phyloP scores from a whole-genome alignment of 2,888 invertebrate genomes.

The Colletes collaris region DNA sequence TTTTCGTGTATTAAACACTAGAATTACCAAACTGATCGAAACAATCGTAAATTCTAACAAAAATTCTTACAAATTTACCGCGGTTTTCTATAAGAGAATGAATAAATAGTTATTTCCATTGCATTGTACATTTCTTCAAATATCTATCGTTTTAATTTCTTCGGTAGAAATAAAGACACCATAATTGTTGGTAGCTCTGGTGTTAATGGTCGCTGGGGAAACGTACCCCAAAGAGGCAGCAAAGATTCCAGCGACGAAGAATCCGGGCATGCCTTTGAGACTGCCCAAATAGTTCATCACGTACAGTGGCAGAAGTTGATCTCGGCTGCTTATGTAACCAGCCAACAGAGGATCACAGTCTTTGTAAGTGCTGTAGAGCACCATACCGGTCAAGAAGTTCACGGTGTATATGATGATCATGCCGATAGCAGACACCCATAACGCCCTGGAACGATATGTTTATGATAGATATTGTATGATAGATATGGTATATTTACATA shows the following conservation, averaged over 20 bases:
- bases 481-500: neutral
- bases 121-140: too few relatives aligned
- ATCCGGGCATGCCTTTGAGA: slow-evolving; percentile 92
- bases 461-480: too few relatives aligned
- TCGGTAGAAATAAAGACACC: too few relatives aligned
- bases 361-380: slow-evolving; percentile 92
- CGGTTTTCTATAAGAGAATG: too few relatives aligned
- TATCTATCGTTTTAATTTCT: too few relatives aligned
- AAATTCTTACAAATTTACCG: too few relatives aligned
- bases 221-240: slow-evolving; percentile 96
- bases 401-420: slow-evolving; percentile 92
- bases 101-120: too few relatives aligned
- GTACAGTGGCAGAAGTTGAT: slow-evolving; percentile 94
- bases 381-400: slow-evolving; percentile 94
- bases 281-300: slow-evolving; percentile 93
- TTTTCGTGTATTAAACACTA: too few relatives aligned
- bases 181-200: too few relatives aligned
- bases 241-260: slow-evolving; percentile 98
- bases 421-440: slow-evolving; percentile 90
- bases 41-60: too few relatives aligned
- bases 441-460: slow-evolving; percentile 84
- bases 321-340: slow-evolving; percentile 88
- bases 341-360: slow-evolving; percentile 93
- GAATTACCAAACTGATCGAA: too few relatives aligned
- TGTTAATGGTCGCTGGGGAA: too few relatives aligned